phyloP scores from a whole-genome alignment of 2,888 invertebrate species.

The Microctonus brassicae region DNA sequence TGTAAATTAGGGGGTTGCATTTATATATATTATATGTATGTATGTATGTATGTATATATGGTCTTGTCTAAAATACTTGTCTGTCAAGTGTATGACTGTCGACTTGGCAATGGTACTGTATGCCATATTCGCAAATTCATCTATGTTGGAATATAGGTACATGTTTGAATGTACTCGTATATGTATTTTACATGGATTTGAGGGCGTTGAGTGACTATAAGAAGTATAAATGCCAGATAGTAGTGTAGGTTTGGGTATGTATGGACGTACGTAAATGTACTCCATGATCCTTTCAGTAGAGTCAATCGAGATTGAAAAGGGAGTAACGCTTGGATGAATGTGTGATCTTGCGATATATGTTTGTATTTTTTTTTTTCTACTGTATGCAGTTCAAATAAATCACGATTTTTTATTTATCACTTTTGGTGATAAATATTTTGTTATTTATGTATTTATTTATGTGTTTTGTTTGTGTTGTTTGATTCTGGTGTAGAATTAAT shows the following conservation, averaged over 20 bases:
- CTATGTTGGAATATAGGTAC: background rate
- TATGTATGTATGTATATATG: background rate
- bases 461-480: too few species aligned
- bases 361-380: too few species aligned
- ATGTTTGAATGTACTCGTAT: conserved; percentile 3
- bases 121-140: background rate
- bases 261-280: conserved; percentile 22
- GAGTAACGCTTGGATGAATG: conserved; percentile 8
- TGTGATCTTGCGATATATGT: background rate
- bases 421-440: too few species aligned
- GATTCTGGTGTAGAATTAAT: too few species aligned
- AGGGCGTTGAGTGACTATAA: background rate
- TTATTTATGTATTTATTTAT: too few species aligned
- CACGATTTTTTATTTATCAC: conserved; percentile 18
- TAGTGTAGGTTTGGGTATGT: too few species aligned
- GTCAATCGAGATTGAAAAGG: conserved; percentile 38
- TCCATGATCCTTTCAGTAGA: conserved; percentile 15
- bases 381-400: background rate
- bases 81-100: conserved; percentile 7
- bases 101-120: background rate
- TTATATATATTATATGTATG: too few species aligned
- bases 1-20: conserved; percentile 16
- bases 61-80: conserved; percentile 21
- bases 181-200: background rate
- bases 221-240: background rate